These are phyloP conservation scores for Uria lomvia DNA, from an alignment of 2,113 vertebrate genomes.

Conservation along the genomic window DNA sequence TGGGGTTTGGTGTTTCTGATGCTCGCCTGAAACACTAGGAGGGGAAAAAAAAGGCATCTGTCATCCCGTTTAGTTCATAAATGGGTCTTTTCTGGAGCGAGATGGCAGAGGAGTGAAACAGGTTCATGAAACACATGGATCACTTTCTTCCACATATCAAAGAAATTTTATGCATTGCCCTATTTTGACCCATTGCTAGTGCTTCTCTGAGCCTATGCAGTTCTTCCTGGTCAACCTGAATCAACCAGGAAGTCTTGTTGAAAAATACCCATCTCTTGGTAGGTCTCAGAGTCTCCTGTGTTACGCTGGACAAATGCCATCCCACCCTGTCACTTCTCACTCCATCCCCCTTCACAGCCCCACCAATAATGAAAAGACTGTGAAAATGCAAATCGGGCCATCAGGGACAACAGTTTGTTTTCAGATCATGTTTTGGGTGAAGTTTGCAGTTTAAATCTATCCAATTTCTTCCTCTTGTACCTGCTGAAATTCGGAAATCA, in stretches of 20 bases:
- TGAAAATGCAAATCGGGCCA: neutral
- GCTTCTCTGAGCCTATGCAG: neutral
- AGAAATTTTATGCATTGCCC: neutral
- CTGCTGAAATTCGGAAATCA: neutral
- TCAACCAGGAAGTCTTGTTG: neutral
- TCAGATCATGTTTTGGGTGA: neutral
- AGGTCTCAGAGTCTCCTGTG: neutral
- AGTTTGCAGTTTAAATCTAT: neutral
- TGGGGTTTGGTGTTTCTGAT: neutral
- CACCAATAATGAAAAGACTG: neutral
- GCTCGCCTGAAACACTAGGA: accelerated
- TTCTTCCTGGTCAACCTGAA: neutral
- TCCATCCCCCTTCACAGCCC: neutral
- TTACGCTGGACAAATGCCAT: neutral
- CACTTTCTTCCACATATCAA: neutral
- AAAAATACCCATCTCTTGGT: neutral
- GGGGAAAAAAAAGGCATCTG: neutral
- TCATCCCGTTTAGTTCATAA: accelerated
- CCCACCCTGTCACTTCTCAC: neutral
- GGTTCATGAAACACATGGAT: neutral
- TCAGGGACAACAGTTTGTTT: neutral
- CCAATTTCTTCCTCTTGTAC: neutral
- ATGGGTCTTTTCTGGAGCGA: neutral
- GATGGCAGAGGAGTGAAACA: neutral
- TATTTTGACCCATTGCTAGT: neutral